Evolutionary conservation across 2,888 invertebrate species (phyloP).

Genomic region (Torymus texanus): DNA sequence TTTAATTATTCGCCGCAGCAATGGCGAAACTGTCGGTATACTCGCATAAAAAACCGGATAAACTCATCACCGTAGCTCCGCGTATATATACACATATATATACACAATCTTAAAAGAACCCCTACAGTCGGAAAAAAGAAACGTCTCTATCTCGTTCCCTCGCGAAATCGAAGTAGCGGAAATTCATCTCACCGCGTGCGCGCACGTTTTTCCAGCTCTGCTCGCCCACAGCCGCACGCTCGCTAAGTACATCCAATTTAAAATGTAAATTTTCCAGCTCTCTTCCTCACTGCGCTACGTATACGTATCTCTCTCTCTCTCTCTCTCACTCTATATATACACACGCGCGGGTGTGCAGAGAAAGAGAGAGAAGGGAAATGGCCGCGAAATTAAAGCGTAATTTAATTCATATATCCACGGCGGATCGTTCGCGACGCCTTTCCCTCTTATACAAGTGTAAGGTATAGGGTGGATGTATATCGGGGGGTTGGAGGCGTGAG

Average conservation of each 20-base stretch:
- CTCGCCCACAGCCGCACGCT: constrained; percentile 3
- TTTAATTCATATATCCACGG: constrained; percentile 67
- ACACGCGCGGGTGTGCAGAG: neutral
- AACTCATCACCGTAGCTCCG: too few relatives aligned
- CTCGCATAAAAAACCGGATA: too few relatives aligned
- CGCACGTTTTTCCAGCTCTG: constrained; percentile 29
- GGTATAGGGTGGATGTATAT: constrained; percentile 13
- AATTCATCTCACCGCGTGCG: constrained; percentile 38
- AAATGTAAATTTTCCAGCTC: constrained; percentile 34
- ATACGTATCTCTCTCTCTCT: too few relatives aligned
- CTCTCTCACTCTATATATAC: neutral
- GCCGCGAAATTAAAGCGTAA: constrained; percentile 74
- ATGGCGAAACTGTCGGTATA: too few relatives aligned
- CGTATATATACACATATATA: too few relatives aligned
- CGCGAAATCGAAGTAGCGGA: constrained; percentile 15
- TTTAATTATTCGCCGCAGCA: too few relatives aligned
- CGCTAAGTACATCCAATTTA: constrained; percentile 45
- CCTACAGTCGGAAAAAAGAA: too few relatives aligned
- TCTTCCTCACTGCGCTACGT: neutral
- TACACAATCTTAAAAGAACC: too few relatives aligned
- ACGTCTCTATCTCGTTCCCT: too few relatives aligned
- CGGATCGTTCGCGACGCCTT: constrained; percentile 10
- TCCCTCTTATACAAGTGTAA: constrained; percentile 28
- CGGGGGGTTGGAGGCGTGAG: neutral
- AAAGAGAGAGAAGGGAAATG: constrained; percentile 64